These are phyloP conservation scores for Myopa testacea DNA, from an alignment of 2,888 invertebrate genomes.

Conservation along the genomic window DNA sequence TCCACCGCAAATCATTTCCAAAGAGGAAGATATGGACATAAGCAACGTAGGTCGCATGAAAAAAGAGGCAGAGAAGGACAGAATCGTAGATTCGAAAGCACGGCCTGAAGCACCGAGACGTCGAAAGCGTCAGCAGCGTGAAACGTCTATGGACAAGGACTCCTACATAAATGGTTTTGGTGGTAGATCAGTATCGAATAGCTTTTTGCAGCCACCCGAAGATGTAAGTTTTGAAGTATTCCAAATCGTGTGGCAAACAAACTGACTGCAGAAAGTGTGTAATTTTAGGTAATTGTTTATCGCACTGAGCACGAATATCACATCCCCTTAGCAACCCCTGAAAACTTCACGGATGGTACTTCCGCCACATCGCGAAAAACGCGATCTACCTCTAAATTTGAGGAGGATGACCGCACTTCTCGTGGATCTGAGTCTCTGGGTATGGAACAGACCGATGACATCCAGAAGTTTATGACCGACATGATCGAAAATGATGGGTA, in stretches of 20 bases:
- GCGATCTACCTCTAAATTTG: conserved; percentile 71
- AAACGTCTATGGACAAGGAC: conserved; percentile 64
- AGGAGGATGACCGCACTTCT: conserved; percentile 79
- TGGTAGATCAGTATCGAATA: conserved; percentile 68
- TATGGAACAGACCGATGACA: conserved; percentile 62
- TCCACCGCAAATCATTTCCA: conserved; percentile 48
- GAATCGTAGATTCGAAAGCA: conserved; percentile 47
- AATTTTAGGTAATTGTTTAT: conserved; percentile 74
- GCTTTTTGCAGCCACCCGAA: conserved; percentile 66
- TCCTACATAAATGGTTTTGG: conserved; percentile 67
- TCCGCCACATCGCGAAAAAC: conserved; percentile 71
- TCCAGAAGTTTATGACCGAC: conserved; percentile 63
- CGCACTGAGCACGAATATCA: conserved; percentile 76
- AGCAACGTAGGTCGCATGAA: conserved; percentile 2
- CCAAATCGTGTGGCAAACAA: neutral
- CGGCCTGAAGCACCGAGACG: conserved; percentile 67
- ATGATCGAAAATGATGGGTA: conserved; percentile 68
- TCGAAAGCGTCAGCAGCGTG: conserved; percentile 62
- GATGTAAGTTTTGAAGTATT: conserved; percentile 58
- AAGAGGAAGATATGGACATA: conserved; percentile 49
- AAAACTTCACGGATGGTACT: conserved; percentile 71
- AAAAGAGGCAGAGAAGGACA: conserved; percentile 35
- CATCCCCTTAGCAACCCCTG: conserved; percentile 71
- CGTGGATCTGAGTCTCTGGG: conserved; percentile 77
- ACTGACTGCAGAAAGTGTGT: neutral